Evolutionary conservation across 2,113 vertebrate species (phyloP).

Genomic region (Taxidea taxus): DNA sequence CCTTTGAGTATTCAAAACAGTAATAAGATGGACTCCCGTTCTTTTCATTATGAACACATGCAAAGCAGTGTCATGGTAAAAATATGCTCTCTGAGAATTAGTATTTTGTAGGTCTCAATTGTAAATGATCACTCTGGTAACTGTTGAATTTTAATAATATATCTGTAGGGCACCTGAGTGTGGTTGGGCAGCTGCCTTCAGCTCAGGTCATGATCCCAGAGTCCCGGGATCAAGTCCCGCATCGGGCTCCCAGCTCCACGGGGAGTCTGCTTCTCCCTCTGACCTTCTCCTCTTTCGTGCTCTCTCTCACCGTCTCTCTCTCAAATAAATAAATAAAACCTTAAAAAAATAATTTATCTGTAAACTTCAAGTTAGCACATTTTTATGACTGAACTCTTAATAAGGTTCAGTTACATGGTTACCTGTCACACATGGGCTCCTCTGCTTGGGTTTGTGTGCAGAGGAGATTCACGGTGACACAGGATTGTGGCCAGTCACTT

Average conservation of each 20-base stretch:
- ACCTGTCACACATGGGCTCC: neutral
- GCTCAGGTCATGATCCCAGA: too few relatives aligned
- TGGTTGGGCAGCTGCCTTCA: too few relatives aligned
- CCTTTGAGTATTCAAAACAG: neutral
- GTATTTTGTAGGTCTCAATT: neutral
- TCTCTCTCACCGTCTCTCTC: too few relatives aligned
- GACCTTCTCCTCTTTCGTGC: too few relatives aligned
- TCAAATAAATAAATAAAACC: too few relatives aligned
- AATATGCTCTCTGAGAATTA: neutral
- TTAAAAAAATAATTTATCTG: too few relatives aligned
- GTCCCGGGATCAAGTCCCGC: too few relatives aligned
- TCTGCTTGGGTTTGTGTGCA: accelerated
- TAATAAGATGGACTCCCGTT: neutral
- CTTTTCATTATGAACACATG: neutral
- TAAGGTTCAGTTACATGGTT: neutral
- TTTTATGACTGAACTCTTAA: neutral
- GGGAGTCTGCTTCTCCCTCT: too few relatives aligned
- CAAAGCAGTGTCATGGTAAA: neutral
- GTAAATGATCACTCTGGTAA: neutral
- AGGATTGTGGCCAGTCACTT: neutral
- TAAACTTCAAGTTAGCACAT: neutral
- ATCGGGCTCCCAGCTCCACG: too few relatives aligned
- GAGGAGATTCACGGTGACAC: neutral
- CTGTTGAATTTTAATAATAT: neutral
- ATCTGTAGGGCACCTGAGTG: too few relatives aligned